These are phyloP conservation scores for Meandrusa payeni DNA, from an alignment of 2,888 invertebrate species.

Conservation along the genomic window DNA sequence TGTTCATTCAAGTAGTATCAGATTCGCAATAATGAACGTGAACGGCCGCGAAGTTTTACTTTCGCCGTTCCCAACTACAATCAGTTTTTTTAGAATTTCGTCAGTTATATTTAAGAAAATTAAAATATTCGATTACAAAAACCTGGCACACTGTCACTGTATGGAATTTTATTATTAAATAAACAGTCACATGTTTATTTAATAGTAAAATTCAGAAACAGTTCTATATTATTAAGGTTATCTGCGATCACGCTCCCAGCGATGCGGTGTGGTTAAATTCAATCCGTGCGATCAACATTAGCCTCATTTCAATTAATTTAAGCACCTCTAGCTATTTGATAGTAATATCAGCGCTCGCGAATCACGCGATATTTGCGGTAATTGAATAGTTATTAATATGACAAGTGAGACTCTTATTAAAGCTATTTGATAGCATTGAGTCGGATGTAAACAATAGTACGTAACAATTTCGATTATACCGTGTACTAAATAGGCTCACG, in stretches of 20 bases:
- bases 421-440: background rate
- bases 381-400: slow-evolving; percentile 1
- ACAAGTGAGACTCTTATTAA: background rate
- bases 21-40: too few species aligned
- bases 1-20: too few species aligned
- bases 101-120: too few species aligned
- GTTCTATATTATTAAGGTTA: background rate
- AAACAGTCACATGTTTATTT: background rate
- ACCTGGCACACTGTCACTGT: too few species aligned
- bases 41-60: too few species aligned
- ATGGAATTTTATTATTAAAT: too few species aligned
- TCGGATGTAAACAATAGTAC: too few species aligned
- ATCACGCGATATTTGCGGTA: slow-evolving; percentile 4
- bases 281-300: slow-evolving; percentile 20
- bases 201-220: background rate
- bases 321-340: slow-evolving; percentile 11
- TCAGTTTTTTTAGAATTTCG: too few species aligned
- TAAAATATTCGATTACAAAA: too few species aligned
- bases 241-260: background rate
- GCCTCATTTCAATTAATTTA: slow-evolving; percentile 16
- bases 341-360: slow-evolving; percentile 5
- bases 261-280: slow-evolving; percentile 11
- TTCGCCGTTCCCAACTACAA: too few species aligned
- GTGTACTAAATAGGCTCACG: too few species aligned
- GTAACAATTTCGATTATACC: too few species aligned